Conservation (phyloP, 2,888 invertebrate genomes). For the Muschampia plurimacula region DNA sequence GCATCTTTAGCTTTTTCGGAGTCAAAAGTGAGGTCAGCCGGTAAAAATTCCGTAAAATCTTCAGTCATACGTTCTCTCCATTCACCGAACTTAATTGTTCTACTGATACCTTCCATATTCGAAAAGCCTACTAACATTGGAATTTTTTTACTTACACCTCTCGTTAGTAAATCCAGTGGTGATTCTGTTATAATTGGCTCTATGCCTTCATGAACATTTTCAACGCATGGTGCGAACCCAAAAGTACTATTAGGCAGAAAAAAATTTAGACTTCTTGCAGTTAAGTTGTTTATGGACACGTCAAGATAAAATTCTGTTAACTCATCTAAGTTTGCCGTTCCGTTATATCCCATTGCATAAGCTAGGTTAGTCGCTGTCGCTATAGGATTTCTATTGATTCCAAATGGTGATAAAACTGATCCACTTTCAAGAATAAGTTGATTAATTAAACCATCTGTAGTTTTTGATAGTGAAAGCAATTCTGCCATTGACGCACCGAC, state of each 20-base stretch:
- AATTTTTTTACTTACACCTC: conserved; percentile 60
- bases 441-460: conserved; percentile 66
- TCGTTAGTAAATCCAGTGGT: conserved; percentile 65
- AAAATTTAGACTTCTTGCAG: conserved; percentile 67
- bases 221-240: conserved; percentile 76
- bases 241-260: conserved; percentile 74
- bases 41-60: conserved; percentile 69
- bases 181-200: conserved; percentile 71
- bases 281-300: conserved; percentile 56
- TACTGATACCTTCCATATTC: conserved; percentile 78
- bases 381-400: conserved; percentile 71
- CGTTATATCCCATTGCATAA: conserved; percentile 68
- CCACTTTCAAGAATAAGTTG: conserved; percentile 77
- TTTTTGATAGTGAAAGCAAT: conserved; percentile 64
- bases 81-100: conserved; percentile 62
- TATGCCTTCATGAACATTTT: conserved; percentile 59
- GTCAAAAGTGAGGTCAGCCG: conserved; percentile 68
- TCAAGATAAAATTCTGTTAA: conserved; percentile 72
- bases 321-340: conserved; percentile 64
- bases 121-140: conserved; percentile 69
- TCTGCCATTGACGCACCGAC: conserved; percentile 88
- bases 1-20: conserved; percentile 54
- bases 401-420: conserved; percentile 71
- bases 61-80: conserved; percentile 76
- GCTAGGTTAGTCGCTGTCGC: conserved; percentile 73